Evolutionary conservation across 2,888 invertebrate species (phyloP), one percentile per base, ranked within the genome.

Genomic region (Agriopis marginaria): DNA sequence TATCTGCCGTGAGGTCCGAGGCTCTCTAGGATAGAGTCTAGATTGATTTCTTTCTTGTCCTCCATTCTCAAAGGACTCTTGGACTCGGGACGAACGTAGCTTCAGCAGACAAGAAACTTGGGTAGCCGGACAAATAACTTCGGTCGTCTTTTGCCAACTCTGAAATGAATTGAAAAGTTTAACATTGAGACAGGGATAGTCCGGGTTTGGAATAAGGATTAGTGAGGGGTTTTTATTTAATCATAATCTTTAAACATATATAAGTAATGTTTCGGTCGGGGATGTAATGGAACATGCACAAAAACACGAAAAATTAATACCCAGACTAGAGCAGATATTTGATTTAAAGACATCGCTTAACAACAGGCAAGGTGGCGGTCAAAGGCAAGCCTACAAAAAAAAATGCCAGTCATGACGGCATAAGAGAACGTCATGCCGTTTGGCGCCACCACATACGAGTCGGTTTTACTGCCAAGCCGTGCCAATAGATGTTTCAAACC

Each of bases 1-100:
- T 92, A 94, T 72, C 92, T 84, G 11, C 93, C 91, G 70, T 93
- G 90, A 40, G 93, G 92, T n/a, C 93, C 92, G 63, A 94, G 80
- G 55, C 89, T 92, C 71, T 93, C 93, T 23, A 94, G 82, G 32
- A 94, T 79, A 3, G 93, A 92, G 84, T 94, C 94, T 73, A 94
- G 82, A 82, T 94, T 94, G 78, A 93, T 92, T 83, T 91, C 91
- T 81, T 91, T 93, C 82, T 88, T 91, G 53, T 91, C 92, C 76
- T 91, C 89, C 88, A 90, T 89, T 63, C 66, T 82, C 69, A 68
- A 67, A 71, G 66, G 77, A 67, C 9, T 45, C 11, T 42, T 60
- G 63, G 40, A 11, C 12, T 14, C 60, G 5, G 63, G 54, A 40
- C 58, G 47, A 63, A 61, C 62, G 61, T 12, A 59, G 58, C 58